These are phyloP conservation scores for Cryptotis parvus DNA, from an alignment of 2,113 vertebrate species.

Conservation along the genomic window DNA sequence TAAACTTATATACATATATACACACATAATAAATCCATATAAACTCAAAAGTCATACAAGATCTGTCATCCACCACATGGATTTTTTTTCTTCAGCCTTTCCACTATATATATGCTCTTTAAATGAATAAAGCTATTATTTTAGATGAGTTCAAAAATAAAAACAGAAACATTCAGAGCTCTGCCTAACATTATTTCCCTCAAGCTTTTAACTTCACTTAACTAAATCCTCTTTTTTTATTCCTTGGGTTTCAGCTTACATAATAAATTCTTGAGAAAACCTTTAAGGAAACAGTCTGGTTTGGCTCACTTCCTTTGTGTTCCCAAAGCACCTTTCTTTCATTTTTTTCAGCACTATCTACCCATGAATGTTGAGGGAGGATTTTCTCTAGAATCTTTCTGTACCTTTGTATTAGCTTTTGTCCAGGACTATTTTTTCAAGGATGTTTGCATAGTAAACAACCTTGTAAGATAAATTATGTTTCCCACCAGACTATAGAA, in stretches of 20 bases:
- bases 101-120: background rate
- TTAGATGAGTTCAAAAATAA: slow-evolving; percentile 16
- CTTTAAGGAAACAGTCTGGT: background rate
- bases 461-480: background rate
- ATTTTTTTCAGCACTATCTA: background rate
- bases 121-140: background rate
- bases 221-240: background rate
- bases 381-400: background rate
- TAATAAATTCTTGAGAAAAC: background rate
- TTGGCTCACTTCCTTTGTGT: background rate
- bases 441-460: background rate
- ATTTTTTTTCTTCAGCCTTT: background rate
- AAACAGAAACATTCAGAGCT: background rate
- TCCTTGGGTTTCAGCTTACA: background rate
- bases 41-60: too few species aligned
- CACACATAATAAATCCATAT: too few species aligned
- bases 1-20: too few species aligned
- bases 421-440: background rate
- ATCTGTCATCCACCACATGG: background rate
- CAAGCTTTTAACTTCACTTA: background rate
- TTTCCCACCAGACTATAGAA: background rate
- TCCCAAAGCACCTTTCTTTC: background rate
- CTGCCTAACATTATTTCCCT: background rate
- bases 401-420: background rate
- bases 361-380: background rate